A percentile compares a stretch with the other conserved stretches of the same genome.
Conservation (phyloP, 1,140 invertebrate species). For the Potamilus streckersoni region DNA sequence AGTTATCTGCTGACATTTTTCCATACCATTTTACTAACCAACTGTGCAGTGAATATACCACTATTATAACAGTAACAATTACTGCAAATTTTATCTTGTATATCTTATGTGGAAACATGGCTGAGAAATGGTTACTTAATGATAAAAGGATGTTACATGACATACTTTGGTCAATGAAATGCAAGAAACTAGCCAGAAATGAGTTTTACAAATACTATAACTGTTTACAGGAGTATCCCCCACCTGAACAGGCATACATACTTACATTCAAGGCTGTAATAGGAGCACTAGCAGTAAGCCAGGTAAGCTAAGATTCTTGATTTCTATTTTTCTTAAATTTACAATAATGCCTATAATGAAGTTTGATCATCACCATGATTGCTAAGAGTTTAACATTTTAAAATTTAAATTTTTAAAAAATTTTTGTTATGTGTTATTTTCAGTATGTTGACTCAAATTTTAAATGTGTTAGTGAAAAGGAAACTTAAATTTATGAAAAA, state of each 20-base stretch:
- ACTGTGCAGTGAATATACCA: too few relatives aligned
- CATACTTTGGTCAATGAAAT: neutral
- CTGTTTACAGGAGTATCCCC: conserved; percentile 81
- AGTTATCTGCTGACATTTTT: too few relatives aligned
- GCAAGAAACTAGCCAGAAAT: neutral
- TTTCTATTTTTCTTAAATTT: neutral
- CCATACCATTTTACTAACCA: too few relatives aligned
- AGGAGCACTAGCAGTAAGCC: conserved; percentile 74
- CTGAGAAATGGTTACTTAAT: neutral
- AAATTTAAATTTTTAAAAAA: too few relatives aligned
- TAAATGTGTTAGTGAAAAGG: too few relatives aligned
- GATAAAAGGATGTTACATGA: neutral
- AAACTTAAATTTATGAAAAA: too few relatives aligned
- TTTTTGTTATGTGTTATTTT: too few relatives aligned
- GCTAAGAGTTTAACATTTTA: too few relatives aligned
- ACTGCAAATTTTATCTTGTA: neutral
- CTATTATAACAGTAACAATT: too few relatives aligned
- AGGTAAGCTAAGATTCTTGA: conserved; percentile 41
- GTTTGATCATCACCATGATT: too few relatives aligned
- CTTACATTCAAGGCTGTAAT: conserved; percentile 86
- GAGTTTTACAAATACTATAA: neutral
- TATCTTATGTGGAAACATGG: neutral
- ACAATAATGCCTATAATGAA: neutral
- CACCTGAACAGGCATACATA: conserved; percentile 76
- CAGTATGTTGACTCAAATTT: too few relatives aligned